Conservation (phyloP, 2,113 vertebrate species). For the Thomomys bottae region DNA sequence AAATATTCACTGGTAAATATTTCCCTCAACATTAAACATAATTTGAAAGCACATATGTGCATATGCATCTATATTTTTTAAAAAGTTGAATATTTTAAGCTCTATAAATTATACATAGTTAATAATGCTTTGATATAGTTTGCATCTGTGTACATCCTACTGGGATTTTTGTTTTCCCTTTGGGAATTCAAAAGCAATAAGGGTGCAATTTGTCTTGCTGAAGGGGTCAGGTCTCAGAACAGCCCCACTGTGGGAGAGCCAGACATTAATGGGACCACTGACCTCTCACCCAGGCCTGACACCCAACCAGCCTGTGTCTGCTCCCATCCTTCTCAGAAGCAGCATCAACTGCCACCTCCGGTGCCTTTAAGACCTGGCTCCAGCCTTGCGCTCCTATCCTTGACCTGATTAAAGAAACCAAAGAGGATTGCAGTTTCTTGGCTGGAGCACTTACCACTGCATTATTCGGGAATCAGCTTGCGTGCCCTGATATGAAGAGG, state of each 20-base stretch:
- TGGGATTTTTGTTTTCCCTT: neutral
- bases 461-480: neutral
- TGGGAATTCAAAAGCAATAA: slow-evolving; percentile 18
- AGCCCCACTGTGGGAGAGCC: neutral
- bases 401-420: slow-evolving; percentile 59
- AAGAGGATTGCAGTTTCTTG: neutral
- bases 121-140: neutral
- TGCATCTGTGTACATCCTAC: neutral
- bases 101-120: neutral
- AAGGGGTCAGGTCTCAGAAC: neutral
- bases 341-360: neutral
- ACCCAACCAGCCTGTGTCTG: neutral
- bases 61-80: neutral
- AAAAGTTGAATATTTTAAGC: neutral
- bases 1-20: neutral
- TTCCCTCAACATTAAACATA: neutral
- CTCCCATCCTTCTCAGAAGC: neutral
- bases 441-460: neutral
- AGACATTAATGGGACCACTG: slow-evolving; percentile 57
- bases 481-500: neutral
- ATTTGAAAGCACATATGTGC: neutral
- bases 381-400: neutral
- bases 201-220: slow-evolving; percentile 28
- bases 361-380: neutral
- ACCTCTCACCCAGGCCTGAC: neutral